Evolutionary conservation across 2,888 invertebrate species (phyloP), one percentile per base, ranked within the genome.

Genomic region (Apotomis turbidana): DNA sequence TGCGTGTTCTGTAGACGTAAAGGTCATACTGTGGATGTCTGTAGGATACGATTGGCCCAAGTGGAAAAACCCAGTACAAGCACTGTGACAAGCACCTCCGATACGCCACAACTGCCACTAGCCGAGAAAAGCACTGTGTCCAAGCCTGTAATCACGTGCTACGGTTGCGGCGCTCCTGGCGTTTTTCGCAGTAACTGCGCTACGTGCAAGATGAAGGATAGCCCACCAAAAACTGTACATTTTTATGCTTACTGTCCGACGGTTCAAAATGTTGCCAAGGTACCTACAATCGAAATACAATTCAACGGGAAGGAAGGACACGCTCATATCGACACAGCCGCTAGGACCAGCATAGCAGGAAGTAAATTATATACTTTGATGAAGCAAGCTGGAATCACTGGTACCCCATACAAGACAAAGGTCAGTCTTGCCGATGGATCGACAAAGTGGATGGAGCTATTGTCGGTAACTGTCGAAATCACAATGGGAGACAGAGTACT

Each of bases 131-230:
- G 41, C 41, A 41, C 41, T 41, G 55, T 57, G 27, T 57, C 55
- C 44, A 73, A 67, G 51, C 60, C 68, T 5, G 46, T 27, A 5
- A 67, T 75, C 5, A 59, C 64, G 10, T 77, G 78, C 59, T 77
- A 78, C 55, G 78, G 79, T 3, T 78, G 78, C 64, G 76, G 77
- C 9, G 68, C 75, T 5, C 77, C 76, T 5, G 76, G 76, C 3
- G 76, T 77, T 1, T 74, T 76, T 12, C 36, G 76, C 4, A 70
- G 76, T 13, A 76, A 77, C 59, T 76, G 76, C 54, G 52, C 36
- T 9, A 71, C 13, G 9, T 77, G 76, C 66, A 71, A 69, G 13
- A 36, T 13, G 0, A 74, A 75, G 54, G 71, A 70, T 0, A 46
- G 62, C 15, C 74, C 72, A 4, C 59, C 69, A 10, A 71, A 72